Evolutionary conservation across 1,140 invertebrate genomes (phyloP).

Genomic region (Brachionus asplanchnoidis): DNA sequence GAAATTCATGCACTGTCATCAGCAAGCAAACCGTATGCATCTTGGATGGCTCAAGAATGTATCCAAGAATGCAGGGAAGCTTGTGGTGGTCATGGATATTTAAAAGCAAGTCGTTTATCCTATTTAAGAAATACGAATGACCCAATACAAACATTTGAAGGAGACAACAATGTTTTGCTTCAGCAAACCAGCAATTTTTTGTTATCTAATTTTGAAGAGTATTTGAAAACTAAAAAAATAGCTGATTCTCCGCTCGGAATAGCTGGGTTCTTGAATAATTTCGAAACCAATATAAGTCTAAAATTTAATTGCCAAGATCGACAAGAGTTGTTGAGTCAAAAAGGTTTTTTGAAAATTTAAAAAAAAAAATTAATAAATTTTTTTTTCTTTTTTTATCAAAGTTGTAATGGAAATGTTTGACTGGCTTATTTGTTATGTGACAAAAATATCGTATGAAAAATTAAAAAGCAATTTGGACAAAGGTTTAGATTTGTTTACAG

Average conservation of each 20-base stretch:
- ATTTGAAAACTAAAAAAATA: background rate
- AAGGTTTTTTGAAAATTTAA: conserved; percentile 51
- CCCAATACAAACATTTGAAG: conserved; percentile 87
- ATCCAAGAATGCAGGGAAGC: conserved; percentile 85
- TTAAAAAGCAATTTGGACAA: background rate
- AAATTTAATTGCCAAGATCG: conserved; percentile 50
- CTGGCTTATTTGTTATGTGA: conserved; percentile 39
- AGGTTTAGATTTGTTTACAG: background rate
- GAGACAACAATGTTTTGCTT: conserved; percentile 87
- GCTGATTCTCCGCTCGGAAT: conserved; percentile 51
- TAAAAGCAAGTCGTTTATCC: conserved; percentile 68
- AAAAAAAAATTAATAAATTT: background rate
- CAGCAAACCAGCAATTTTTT: conserved; percentile 81
- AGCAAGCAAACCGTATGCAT: conserved; percentile 75
- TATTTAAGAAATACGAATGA: conserved; percentile 80
- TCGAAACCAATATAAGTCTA: conserved; percentile 48
- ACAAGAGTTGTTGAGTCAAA: conserved; percentile 61
- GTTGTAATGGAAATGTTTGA: conserved; percentile 11
- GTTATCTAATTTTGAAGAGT: conserved; percentile 43
- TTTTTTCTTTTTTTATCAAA: background rate
- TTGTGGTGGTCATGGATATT: conserved; percentile 72
- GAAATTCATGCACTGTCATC: conserved; percentile 91
- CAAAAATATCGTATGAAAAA: conserved; percentile 2
- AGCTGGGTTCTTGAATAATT: conserved; percentile 63
- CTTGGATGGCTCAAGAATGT: conserved; percentile 75